phyloP scores from a whole-genome alignment of 2,888 invertebrate species.

The Caenorhabditis auriculariae region DNA sequence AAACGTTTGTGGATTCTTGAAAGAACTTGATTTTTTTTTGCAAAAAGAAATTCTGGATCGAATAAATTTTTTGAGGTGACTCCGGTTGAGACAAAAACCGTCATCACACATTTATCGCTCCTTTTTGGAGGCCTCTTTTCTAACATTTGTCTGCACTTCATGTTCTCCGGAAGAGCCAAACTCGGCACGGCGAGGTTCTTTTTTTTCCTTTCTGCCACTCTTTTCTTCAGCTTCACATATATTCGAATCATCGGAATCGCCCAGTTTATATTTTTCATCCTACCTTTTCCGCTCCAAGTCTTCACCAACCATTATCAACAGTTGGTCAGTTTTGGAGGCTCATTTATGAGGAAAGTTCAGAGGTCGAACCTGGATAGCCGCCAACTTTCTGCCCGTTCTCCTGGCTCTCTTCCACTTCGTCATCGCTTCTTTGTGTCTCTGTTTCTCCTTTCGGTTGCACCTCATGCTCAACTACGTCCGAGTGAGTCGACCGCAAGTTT shows the following conservation, averaged over 20 bases:
- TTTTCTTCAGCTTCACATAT: slow-evolving; percentile 36
- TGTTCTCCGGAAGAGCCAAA: slow-evolving; percentile 36
- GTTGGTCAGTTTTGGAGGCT: slow-evolving; percentile 4
- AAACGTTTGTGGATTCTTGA: too few species aligned
- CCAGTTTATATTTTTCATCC: slow-evolving; percentile 40
- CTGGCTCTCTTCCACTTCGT: slow-evolving; percentile 40
- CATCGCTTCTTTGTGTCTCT: slow-evolving; percentile 29
- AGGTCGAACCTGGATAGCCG: slow-evolving; percentile 39
- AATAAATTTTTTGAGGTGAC: slow-evolving; percentile 8
- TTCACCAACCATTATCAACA: slow-evolving; percentile 42
- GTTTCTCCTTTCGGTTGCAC: slow-evolving; percentile 34
- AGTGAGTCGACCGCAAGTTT: slow-evolving; percentile 12
- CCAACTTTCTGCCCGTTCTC: slow-evolving; percentile 39
- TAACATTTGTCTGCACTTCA: slow-evolving; percentile 24
- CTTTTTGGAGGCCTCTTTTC: slow-evolving; percentile 24
- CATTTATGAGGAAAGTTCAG: slow-evolving; percentile 7
- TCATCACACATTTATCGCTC: slow-evolving; percentile 15
- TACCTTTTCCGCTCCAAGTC: slow-evolving; percentile 44
- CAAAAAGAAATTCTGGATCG: not conserved
- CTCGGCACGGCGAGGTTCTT: slow-evolving; percentile 33
- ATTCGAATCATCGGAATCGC: slow-evolving; percentile 40
- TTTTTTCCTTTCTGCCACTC: not conserved
- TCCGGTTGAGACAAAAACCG: slow-evolving; percentile 17
- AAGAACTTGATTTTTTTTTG: not conserved
- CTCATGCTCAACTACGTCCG: slow-evolving; percentile 38